A percentile compares a stretch with the other conserved stretches of the same genome.
Conservation (phyloP, 2,113 vertebrate genomes). For the Salvelinus namaycush region DNA sequence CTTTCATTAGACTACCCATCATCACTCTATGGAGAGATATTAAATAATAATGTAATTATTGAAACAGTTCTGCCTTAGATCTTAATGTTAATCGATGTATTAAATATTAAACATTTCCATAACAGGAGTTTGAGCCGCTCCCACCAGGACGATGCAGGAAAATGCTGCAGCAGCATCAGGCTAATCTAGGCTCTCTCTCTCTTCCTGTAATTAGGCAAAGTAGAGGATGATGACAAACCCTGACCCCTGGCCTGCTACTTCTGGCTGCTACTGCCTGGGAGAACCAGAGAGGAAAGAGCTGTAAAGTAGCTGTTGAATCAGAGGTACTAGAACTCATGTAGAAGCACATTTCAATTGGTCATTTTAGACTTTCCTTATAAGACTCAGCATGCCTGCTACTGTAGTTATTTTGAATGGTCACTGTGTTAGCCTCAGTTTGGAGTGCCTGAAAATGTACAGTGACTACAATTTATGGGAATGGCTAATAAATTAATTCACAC, state of each 20-base stretch:
- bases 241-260: constrained; percentile 29
- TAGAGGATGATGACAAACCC: constrained; percentile 61
- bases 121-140: constrained; percentile 65
- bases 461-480: too few species aligned
- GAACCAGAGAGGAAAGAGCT: neutral
- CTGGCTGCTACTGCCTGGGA: neutral
- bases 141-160: constrained; percentile 41
- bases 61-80: constrained; percentile 70
- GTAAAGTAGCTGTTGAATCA: constrained; percentile 16
- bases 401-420: neutral
- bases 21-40: constrained; percentile 71
- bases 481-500: too few species aligned
- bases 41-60: constrained; percentile 77
- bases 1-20: constrained; percentile 77
- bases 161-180: constrained; percentile 29
- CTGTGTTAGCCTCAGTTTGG: neutral
- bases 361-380: neutral
- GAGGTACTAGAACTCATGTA: constrained; percentile 32
- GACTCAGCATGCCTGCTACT: too few species aligned
- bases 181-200: constrained; percentile 31
- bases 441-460: neutral
- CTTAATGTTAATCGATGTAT: constrained; percentile 78
- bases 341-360: constrained; percentile 35
- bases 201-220: constrained; percentile 71
- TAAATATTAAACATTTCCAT: constrained; percentile 80